Base-by-base conservation (phyloP, 92 coral and sea anemone species). In the Palythoa grandiflora region DNA sequence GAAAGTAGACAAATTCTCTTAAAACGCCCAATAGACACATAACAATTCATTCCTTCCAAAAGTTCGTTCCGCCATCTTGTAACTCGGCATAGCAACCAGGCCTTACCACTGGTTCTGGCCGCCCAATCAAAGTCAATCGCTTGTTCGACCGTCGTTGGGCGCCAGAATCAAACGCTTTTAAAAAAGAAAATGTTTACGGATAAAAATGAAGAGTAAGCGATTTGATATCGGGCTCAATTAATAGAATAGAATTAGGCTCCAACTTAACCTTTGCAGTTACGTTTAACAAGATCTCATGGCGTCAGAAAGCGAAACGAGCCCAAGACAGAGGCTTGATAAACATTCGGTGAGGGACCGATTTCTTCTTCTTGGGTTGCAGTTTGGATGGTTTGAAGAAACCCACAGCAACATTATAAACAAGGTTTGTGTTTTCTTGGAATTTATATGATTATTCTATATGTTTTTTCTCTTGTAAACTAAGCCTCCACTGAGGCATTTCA, bases 321-420 rank as follows among this genome's bases (percentile, higher is more conserved):
- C 14, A 51, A 81, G 44, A 2, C 14, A 20, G 40, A 81, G 75
- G 11, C 35, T 66, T 36, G 76, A 81, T 21, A 66, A 81, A 21
- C 75, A 81, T 48, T 81, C 86, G 20, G 47, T 63, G 35, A 65
- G 86, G 61, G 86, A 81, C 35, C 44, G 47, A 40, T 81, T 81
- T 81, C 86, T 81, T 54, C 21, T 81, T 71, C 63, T 81, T 10
- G 86, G 86, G 21, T 66, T 81, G 14, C 86, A 81, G 86, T 81
- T 81, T 1, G 86, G 86, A n/a, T 81, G 86, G 86, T 81, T 81
- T 66, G 86, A 81, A 10, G 86, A 81, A 44, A 63, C 75, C 19
- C 65, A 81, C 15, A 81, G 86, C 28, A 81, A 81, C 60, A 81
- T 81, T 51, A 48, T 81, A 11, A 81, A 57, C 75, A 48, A 66